phyloP scores from a whole-genome alignment of 2,113 vertebrate genomes.

The Psophia crepitans region DNA sequence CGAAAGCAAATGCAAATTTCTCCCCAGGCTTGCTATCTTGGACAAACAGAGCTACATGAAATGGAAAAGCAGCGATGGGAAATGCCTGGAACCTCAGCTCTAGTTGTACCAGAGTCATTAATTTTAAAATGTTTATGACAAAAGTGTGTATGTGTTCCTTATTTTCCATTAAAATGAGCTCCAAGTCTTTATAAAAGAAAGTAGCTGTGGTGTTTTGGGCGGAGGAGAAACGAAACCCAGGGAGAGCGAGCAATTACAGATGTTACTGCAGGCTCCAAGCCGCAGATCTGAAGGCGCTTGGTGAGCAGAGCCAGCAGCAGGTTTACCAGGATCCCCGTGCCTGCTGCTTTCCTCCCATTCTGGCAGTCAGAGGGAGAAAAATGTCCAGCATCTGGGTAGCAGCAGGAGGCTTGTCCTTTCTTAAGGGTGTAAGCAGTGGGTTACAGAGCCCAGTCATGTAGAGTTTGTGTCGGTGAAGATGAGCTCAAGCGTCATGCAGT shows the following conservation, averaged over 20 bases:
- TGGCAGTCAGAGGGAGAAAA: neutral
- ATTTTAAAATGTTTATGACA: conserved; percentile 26
- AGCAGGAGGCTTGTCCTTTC: neutral
- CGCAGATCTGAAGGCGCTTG: neutral
- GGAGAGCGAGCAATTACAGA: neutral
- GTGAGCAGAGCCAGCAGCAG: neutral
- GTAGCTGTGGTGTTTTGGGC: neutral
- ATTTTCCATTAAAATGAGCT: conserved; percentile 6
- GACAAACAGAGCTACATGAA: neutral
- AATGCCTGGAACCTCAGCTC: neutral
- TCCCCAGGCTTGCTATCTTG: conserved; percentile 2
- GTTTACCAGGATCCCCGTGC: neutral
- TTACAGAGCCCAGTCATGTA: neutral
- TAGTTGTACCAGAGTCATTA: neutral
- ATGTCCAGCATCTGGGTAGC: neutral
- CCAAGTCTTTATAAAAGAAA: neutral
- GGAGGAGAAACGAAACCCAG: neutral
- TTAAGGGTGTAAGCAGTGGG: neutral
- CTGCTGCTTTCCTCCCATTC: neutral
- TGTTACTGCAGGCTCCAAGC: neutral
- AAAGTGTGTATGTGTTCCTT: neutral
- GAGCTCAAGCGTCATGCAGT: neutral
- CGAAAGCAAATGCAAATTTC: conserved; percentile 41
- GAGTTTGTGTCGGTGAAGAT: neutral
- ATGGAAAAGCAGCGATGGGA: neutral